A percentile compares a stretch with the other conserved stretches of the same genome.
phyloP scores from a whole-genome alignment of 2,888 invertebrate genomes.

The Elysia crispata region DNA sequence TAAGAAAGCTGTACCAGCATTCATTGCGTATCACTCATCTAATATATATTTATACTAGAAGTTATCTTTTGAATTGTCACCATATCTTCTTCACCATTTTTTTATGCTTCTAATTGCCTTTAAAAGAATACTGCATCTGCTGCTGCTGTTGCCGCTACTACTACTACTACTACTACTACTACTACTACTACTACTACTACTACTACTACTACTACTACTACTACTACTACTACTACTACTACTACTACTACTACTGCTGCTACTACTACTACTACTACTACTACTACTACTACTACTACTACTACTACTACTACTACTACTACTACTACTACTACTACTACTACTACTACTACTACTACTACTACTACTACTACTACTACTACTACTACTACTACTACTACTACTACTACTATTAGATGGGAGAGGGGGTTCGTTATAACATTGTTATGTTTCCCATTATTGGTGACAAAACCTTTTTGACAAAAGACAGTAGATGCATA shows the following conservation, averaged over 20 bases:
- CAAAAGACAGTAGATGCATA: too few species aligned
- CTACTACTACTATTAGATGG: background rate
- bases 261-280: slow-evolving; percentile 4
- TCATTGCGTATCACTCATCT: too few species aligned
- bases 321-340: slow-evolving; percentile 10
- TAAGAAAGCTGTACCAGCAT: too few species aligned
- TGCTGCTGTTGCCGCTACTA: slow-evolving; percentile 23
- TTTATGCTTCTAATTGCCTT: background rate
- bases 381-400: slow-evolving; percentile 24
- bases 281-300: slow-evolving; percentile 9
- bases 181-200: slow-evolving; percentile 32
- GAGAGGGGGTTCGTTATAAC: background rate
- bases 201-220: slow-evolving; percentile 22
- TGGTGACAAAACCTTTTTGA: too few species aligned
- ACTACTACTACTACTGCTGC: slow-evolving; percentile 9
- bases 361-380: slow-evolving; percentile 30
- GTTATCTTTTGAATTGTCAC: background rate
- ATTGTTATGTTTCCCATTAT: background rate
- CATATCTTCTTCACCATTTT: background rate
- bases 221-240: slow-evolving; percentile 9
- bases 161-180: slow-evolving; percentile 33
- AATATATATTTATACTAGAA: too few species aligned
- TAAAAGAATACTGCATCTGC: background rate
- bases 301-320: slow-evolving; percentile 4
- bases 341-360: slow-evolving; percentile 29